phyloP scores from a whole-genome alignment of 2,888 invertebrate species.

The Euzophera pinguis region DNA sequence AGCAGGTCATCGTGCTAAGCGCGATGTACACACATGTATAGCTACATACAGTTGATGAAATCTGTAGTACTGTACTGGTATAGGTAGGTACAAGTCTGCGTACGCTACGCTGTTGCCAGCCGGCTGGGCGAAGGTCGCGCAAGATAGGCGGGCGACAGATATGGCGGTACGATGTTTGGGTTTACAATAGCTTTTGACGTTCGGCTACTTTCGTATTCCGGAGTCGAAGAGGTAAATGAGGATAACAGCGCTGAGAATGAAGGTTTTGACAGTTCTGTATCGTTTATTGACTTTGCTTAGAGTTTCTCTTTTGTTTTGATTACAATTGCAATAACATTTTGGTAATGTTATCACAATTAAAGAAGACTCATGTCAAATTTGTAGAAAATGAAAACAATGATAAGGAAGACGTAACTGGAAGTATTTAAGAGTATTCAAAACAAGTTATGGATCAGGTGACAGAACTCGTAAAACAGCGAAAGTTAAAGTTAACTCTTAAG shows the following conservation, averaged over 20 bases:
- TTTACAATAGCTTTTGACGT: conserved; percentile 2
- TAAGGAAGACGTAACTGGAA: too few relatives aligned
- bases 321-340: too few relatives aligned
- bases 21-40: conserved; percentile 36
- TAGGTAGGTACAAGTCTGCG: conserved; percentile 40
- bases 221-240: neutral
- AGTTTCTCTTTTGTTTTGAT: neutral
- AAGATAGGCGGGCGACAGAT: conserved; percentile 11
- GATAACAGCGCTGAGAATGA: neutral
- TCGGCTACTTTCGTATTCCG: conserved; percentile 3
- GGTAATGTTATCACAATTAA: too few relatives aligned
- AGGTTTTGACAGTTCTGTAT: neutral
- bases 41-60: conserved; percentile 44
- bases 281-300: neutral
- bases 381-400: too few relatives aligned
- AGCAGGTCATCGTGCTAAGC: conserved; percentile 71
- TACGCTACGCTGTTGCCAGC: conserved; percentile 68
- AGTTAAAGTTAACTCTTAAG: too few relatives aligned
- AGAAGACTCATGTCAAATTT: too few relatives aligned
- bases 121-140: conserved; percentile 67
- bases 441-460: too few relatives aligned
- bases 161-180: conserved; percentile 10
- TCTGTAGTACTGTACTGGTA: conserved; percentile 37
- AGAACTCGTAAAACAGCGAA: too few relatives aligned
- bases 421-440: too few relatives aligned